Base-by-base conservation (phyloP, 1,140 invertebrate genomes). In the Bemisia tabaci region DNA sequence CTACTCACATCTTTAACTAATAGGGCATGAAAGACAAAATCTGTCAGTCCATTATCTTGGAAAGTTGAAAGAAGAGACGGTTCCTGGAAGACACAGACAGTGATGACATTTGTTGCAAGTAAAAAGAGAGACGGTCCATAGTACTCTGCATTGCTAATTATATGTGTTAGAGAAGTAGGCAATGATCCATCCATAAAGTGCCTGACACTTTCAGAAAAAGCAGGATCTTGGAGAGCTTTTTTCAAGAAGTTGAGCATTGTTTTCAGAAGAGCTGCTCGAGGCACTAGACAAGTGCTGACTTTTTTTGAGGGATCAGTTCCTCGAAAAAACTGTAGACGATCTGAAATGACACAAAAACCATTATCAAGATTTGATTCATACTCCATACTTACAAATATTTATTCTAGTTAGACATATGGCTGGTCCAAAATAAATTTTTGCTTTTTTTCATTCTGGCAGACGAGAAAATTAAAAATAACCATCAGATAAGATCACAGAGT, bases 31-130 rank as follows among this genome's bases (percentile, higher is more conserved):
- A 94, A 77, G 59, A 95, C 88, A 39, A 94, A 89, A 79, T 92
- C 90, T 21, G 92, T 95, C n/a, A 95, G 79, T 26, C 91, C 91
- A 76, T 89, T 91, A 74, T 94, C 91, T 76, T 93, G 90, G 23
- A 95, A 76, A 0, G 90, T 88, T 0, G 89, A 92, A 2, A 95
- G 74, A 39, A 95, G 76, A 2, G 91, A 90, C 0, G 93, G 93
- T 77, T 95, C 93, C 82, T 95, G 93, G 77, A 94, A 95, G 12
- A 95, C 90, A 73, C 94, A 95, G 2, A 93, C 91, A 1, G 92
- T 94, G 17, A 95, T 91, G 23, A 95, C 88, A 79, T 94, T 91
- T 1, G 91, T 92, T 24, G 92, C 92, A n/a, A 94, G 77, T 22
- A 94, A 77, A 76, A 95, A 94, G 60, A 95, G 76, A 2, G 91